These are phyloP conservation scores for Patella depressa DNA, from an alignment of 2,888 invertebrate genomes.

Conservation along the genomic window DNA sequence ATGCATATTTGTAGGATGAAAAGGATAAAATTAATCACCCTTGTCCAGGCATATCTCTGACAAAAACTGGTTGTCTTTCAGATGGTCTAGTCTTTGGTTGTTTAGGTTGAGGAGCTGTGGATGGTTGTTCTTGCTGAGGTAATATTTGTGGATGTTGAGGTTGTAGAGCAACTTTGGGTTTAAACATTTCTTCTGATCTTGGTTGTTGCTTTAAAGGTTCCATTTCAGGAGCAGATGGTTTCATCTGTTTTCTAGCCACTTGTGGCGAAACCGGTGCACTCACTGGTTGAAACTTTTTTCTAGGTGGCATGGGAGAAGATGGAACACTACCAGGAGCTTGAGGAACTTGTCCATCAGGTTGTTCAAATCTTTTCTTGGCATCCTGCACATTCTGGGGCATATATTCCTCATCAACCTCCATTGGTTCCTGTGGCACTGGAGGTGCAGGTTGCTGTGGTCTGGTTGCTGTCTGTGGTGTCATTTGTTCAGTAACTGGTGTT, in stretches of 20 bases:
- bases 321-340: constrained; percentile 35
- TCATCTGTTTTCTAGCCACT: constrained; percentile 19
- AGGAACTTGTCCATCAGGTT: constrained; percentile 30
- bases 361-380: constrained; percentile 51
- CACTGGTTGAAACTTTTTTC: constrained; percentile 11
- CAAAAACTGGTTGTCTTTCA: constrained; percentile 7
- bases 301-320: constrained; percentile 27
- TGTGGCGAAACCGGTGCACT: constrained; percentile 16
- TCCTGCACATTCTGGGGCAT: constrained; percentile 52
- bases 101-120: background rate
- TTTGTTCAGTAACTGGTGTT: constrained; percentile 14
- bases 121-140: background rate
- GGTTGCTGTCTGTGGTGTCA: constrained; percentile 25
- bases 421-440: constrained; percentile 37
- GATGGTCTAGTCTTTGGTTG: background rate
- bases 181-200: background rate
- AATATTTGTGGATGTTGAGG: background rate
- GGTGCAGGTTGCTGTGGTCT: constrained; percentile 25
- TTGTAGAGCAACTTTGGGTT: too few species aligned
- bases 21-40: background rate
- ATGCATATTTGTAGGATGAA: too few species aligned
- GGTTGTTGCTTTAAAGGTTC: background rate
- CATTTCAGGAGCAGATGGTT: constrained; percentile 9
- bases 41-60: constrained; percentile 4
- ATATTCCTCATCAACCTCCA: constrained; percentile 44